phyloP scores from a whole-genome alignment of 1,140 invertebrate species.

The Bicyclus anynana region DNA sequence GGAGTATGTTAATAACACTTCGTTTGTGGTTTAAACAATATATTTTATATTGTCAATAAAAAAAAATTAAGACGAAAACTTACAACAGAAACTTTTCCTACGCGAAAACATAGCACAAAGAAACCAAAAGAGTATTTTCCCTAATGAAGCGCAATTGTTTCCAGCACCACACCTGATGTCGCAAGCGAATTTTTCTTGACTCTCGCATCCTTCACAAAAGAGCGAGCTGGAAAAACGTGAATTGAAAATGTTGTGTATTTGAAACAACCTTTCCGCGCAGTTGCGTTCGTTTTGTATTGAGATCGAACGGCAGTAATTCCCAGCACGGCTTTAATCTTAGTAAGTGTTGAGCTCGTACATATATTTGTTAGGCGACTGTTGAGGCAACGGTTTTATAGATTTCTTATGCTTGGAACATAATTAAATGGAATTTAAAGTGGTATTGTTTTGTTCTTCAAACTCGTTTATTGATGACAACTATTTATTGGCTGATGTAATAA shows the following conservation, averaged over 20 bases:
- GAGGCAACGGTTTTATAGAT: not conserved
- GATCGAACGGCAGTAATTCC: constrained; percentile 3
- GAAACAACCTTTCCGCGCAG: constrained; percentile 9
- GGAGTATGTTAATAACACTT: too few relatives aligned
- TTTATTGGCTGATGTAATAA: too few relatives aligned
- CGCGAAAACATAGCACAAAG: constrained; percentile 7
- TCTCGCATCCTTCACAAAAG: constrained; percentile 30
- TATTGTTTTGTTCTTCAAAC: too few relatives aligned
- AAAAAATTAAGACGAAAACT: too few relatives aligned
- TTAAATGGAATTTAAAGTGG: too few relatives aligned
- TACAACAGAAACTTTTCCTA: not conserved
- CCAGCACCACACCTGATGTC: constrained; percentile 51
- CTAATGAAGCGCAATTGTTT: constrained; percentile 61
- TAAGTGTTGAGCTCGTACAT: not conserved
- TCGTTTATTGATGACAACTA: too few relatives aligned
- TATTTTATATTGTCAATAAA: too few relatives aligned
- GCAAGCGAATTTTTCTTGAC: constrained; percentile 28
- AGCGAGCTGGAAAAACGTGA: constrained; percentile 6
- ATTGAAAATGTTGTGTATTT: constrained; percentile 21
- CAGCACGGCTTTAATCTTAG: not conserved
- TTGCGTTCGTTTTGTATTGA: not conserved
- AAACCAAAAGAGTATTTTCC: constrained; percentile 33
- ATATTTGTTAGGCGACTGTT: not conserved
- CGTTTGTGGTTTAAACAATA: too few relatives aligned
- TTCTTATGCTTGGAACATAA: too few relatives aligned